These are phyloP conservation scores for Ictidomys tridecemlineatus DNA, from an alignment of 2,113 vertebrate species.

Conservation along the genomic window DNA sequence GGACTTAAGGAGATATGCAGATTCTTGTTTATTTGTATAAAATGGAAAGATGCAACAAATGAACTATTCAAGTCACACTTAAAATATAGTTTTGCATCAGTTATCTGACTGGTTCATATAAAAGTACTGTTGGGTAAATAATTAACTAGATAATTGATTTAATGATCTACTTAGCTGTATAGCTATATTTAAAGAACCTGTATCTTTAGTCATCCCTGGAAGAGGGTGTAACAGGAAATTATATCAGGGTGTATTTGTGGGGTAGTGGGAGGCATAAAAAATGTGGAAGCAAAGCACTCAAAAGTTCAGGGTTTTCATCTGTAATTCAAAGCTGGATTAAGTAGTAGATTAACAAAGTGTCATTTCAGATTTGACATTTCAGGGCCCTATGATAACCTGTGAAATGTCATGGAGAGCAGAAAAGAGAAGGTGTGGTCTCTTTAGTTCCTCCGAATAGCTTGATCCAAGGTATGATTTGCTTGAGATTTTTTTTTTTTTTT, in stretches of 20 bases:
- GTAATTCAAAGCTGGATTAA: not conserved
- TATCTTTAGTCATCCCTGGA: slow-evolving; percentile 1
- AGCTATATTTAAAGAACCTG: not conserved
- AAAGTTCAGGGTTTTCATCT: not conserved
- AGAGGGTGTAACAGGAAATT: not conserved
- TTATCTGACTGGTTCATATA: slow-evolving; percentile 24
- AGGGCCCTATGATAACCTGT: not conserved
- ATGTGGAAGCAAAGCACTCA: not conserved
- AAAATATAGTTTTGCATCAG: slow-evolving; percentile 29
- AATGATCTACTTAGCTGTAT: not conserved
- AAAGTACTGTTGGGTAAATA: not conserved
- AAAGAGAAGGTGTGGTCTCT: not conserved
- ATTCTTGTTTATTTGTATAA: slow-evolving; percentile 6
- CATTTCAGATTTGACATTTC: slow-evolving; percentile 12
- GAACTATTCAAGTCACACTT: not conserved
- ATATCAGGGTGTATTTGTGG: not conserved
- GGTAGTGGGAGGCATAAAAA: not conserved
- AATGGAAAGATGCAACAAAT: slow-evolving; percentile 29
- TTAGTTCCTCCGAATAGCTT: not conserved
- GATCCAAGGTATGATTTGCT: not conserved
- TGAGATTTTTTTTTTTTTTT: not conserved
- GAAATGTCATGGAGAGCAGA: slow-evolving; percentile 42
- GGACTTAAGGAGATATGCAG: not conserved
- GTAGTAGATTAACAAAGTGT: not conserved
- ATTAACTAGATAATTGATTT: slow-evolving; percentile 2